Conservation (phyloP, 2,113 vertebrate species). For the Chaetodon trifascialis region DNA sequence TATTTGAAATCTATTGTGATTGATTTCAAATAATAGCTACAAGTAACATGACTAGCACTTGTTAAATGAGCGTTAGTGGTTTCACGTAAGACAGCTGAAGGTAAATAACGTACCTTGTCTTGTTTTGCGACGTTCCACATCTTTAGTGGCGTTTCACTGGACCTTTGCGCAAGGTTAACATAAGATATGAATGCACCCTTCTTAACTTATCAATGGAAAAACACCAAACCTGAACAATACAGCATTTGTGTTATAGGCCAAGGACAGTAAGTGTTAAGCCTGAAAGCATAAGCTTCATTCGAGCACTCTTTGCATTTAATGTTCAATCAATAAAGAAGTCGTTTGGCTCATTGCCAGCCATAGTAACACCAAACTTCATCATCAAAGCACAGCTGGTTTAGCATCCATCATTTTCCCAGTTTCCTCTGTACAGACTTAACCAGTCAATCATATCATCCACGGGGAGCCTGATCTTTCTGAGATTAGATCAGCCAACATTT, state of each 20-base stretch:
- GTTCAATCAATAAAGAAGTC: not conserved
- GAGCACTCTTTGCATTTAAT: not conserved
- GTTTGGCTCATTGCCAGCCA: not conserved
- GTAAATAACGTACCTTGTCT: too few relatives aligned
- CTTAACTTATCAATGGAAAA: too few relatives aligned
- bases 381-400: slow-evolving; percentile 2
- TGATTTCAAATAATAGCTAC: too few relatives aligned
- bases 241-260: not conserved
- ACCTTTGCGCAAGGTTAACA: too few relatives aligned
- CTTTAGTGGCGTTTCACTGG: too few relatives aligned
- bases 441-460: slow-evolving; percentile 40
- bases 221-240: not conserved
- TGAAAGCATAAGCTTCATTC: too few relatives aligned
- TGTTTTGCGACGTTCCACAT: too few relatives aligned
- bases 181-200: too few relatives aligned
- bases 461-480: slow-evolving; percentile 28
- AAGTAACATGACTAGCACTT: too few relatives aligned
- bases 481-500: slow-evolving; percentile 60
- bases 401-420: not conserved
- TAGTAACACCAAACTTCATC: not conserved
- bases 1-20: too few relatives aligned
- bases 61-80: too few relatives aligned
- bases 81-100: too few relatives aligned
- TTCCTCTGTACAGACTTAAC: slow-evolving; percentile 7
- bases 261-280: not conserved